A percentile compares a stretch with the other conserved stretches of the same genome.
Evolutionary conservation across 2,888 invertebrate species (phyloP).

Genomic region (Muscina levida): DNA sequence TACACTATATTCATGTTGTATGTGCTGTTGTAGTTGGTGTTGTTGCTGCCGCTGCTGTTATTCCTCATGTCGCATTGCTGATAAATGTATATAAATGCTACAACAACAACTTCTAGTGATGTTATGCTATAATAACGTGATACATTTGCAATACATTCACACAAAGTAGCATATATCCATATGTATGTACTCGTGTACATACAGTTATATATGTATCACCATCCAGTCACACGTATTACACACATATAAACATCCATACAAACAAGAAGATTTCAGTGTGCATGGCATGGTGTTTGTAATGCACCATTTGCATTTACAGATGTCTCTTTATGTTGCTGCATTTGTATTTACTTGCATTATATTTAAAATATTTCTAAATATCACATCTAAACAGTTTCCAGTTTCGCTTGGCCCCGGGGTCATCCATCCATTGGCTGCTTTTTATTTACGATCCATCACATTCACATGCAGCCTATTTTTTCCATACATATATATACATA

Average conservation of each 20-base stretch:
- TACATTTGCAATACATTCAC: slow-evolving; percentile 63
- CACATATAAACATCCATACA: not conserved
- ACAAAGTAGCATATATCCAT: not conserved
- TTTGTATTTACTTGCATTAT: slow-evolving; percentile 38
- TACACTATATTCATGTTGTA: slow-evolving; percentile 76
- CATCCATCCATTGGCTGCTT: slow-evolving; percentile 18
- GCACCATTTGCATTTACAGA: too few species aligned
- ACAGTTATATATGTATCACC: slow-evolving; percentile 21
- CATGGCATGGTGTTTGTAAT: too few species aligned
- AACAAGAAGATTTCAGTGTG: too few species aligned
- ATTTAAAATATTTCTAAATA: slow-evolving; percentile 50
- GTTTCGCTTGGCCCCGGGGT: not conserved
- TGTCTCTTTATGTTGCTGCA: not conserved
- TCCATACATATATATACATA: not conserved
- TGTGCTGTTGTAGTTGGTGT: slow-evolving; percentile 55
- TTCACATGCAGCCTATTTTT: too few species aligned
- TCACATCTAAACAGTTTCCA: slow-evolving; percentile 54
- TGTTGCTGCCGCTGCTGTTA: slow-evolving; percentile 68
- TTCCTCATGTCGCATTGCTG: slow-evolving; percentile 66
- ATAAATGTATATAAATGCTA: slow-evolving; percentile 62
- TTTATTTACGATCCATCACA: slow-evolving; percentile 51
- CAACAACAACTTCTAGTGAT: slow-evolving; percentile 41
- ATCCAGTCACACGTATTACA: too few species aligned
- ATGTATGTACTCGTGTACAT: not conserved
- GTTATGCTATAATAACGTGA: slow-evolving; percentile 45